Evolutionary conservation across 2,888 invertebrate genomes (phyloP).

Genomic region (Eupithecia dodoneata): DNA sequence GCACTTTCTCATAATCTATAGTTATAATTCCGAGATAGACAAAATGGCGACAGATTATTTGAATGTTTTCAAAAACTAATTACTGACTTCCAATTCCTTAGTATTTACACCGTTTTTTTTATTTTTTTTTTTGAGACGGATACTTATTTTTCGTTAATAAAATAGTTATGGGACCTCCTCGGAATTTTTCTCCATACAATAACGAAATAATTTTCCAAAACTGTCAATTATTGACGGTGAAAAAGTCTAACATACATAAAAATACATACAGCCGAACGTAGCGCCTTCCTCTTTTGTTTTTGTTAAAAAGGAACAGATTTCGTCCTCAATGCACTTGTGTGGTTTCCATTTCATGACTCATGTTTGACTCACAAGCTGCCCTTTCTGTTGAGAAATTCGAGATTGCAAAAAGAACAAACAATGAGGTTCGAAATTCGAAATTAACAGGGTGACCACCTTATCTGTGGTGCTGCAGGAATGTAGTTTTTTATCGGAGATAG

Average conservation of each 20-base stretch:
- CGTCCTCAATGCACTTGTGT: neutral
- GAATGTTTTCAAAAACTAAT: too few relatives aligned
- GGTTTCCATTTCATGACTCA: neutral
- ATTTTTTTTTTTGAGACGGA: too few relatives aligned
- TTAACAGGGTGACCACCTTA: neutral
- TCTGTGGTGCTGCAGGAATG: neutral
- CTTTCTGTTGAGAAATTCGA: neutral
- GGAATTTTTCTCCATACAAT: too few relatives aligned
- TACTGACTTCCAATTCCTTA: too few relatives aligned
- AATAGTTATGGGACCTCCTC: too few relatives aligned
- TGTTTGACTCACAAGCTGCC: neutral
- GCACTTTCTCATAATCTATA: neutral
- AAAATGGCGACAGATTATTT: neutral
- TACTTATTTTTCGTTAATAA: too few relatives aligned
- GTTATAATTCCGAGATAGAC: neutral
- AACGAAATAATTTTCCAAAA: too few relatives aligned
- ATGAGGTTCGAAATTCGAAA: neutral
- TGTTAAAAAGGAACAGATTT: neutral
- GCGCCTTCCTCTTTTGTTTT: too few relatives aligned
- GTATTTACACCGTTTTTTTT: too few relatives aligned
- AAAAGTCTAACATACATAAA: too few relatives aligned
- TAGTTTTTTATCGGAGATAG: neutral
- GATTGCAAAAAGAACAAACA: neutral
- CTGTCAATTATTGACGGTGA: too few relatives aligned
- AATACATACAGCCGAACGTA: too few relatives aligned